phyloP scores from a whole-genome alignment of 2,888 invertebrate genomes.

The Clitarchus hookeri region DNA sequence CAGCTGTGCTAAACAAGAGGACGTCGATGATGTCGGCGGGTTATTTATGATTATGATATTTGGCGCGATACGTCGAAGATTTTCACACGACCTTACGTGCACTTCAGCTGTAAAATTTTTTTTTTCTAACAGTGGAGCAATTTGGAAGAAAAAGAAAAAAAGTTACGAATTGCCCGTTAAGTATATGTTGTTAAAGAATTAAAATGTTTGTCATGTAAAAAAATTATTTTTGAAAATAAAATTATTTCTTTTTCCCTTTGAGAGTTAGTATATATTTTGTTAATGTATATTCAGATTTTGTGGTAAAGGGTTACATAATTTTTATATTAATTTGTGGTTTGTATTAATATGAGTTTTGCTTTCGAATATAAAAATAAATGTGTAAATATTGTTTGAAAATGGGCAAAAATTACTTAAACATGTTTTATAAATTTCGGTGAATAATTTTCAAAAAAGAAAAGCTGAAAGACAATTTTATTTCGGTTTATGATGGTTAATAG shows the following conservation, averaged over 20 bases:
- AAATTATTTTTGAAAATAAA: background rate
- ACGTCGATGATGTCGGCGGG: too few species aligned
- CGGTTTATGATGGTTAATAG: background rate
- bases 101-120: too few species aligned
- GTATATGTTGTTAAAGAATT: background rate
- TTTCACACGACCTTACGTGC: too few species aligned
- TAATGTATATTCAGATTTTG: background rate
- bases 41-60: too few species aligned
- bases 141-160: too few species aligned
- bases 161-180: background rate
- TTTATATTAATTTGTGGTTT: background rate
- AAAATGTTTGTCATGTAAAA: background rate
- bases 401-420: background rate
- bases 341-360: background rate
- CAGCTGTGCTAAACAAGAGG: too few species aligned
- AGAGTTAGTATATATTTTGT: background rate
- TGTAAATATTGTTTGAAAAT: background rate
- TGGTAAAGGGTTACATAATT: constrained; percentile 5
- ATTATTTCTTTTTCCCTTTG: background rate
- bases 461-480: background rate
- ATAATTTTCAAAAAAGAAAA: background rate
- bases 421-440: background rate
- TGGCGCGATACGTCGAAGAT: too few species aligned
- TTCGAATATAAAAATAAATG: background rate
- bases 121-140: too few species aligned